These are phyloP conservation scores for Leucosticte australis DNA, from an alignment of 2,113 vertebrate genomes.

Conservation along the genomic window DNA sequence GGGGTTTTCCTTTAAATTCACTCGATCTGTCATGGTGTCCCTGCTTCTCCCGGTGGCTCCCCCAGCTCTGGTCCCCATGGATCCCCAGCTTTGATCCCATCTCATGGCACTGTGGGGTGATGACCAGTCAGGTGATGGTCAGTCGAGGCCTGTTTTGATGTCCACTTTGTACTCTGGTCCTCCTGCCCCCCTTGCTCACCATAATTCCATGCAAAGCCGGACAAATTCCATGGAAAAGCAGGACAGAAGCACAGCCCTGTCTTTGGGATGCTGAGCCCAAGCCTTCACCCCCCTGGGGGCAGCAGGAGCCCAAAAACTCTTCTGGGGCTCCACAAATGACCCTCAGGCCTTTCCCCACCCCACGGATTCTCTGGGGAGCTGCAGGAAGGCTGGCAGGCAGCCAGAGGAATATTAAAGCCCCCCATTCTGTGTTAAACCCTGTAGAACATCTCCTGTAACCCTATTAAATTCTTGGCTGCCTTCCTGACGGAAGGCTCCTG, in stretches of 20 bases:
- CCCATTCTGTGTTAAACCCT: too few species aligned
- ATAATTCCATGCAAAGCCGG: fast-evolving
- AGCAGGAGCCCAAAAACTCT: fast-evolving
- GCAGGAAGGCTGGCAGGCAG: not conserved
- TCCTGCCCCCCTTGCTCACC: not conserved
- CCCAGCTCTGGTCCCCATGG: not conserved
- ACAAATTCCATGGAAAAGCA: not conserved
- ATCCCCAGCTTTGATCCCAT: fast-evolving
- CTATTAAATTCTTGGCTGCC: not conserved
- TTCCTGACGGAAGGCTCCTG: not conserved
- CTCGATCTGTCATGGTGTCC: fast-evolving
- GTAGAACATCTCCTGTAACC: not conserved
- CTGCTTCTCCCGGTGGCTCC: fast-evolving
- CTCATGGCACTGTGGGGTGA: fast-evolving
- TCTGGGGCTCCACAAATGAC: not conserved
- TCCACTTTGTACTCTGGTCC: not conserved
- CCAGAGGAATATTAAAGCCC: not conserved
- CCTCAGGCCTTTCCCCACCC: not conserved
- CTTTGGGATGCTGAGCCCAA: fast-evolving
- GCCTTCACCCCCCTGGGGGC: not conserved
- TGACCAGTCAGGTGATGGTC: fast-evolving
- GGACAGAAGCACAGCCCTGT: fast-evolving
- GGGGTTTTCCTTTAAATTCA: not conserved
- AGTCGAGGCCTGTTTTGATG: fast-evolving
- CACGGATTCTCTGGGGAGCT: fast-evolving